phyloP scores from a whole-genome alignment of 2,113 vertebrate genomes.

The Phalacrocorax carbo region DNA sequence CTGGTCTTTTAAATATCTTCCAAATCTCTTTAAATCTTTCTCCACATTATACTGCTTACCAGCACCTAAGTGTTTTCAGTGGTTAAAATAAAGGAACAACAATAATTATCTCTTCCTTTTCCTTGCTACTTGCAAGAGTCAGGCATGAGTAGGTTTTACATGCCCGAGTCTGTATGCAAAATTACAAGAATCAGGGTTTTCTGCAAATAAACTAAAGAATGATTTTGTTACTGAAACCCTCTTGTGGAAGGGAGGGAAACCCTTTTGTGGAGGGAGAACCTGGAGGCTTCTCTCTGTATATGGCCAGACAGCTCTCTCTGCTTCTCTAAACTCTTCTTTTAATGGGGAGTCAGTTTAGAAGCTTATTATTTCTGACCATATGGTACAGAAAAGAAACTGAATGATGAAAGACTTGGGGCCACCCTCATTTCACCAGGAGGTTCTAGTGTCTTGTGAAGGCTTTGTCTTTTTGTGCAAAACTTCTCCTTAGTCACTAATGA shows the following conservation, averaged over 20 bases:
- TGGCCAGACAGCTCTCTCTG: neutral
- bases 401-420: neutral
- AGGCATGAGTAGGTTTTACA: neutral
- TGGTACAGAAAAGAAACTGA: neutral
- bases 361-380: neutral
- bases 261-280: neutral
- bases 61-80: neutral
- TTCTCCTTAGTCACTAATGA: neutral
- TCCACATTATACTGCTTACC: neutral
- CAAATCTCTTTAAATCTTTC: neutral
- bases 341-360: neutral
- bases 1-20: neutral
- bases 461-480: neutral
- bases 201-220: neutral
- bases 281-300: fast-evolving
- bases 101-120: neutral
- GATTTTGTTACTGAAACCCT: neutral
- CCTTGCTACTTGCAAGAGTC: neutral
- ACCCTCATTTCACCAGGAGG: neutral
- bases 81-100: neutral
- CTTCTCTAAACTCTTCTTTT: neutral
- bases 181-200: neutral
- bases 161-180: neutral
- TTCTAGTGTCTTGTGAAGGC: neutral
- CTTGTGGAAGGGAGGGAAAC: neutral